Evolutionary conservation across 2,797 vertebrate genomes (phyloP).

Genomic region (Darevskia nairensis): DNA sequence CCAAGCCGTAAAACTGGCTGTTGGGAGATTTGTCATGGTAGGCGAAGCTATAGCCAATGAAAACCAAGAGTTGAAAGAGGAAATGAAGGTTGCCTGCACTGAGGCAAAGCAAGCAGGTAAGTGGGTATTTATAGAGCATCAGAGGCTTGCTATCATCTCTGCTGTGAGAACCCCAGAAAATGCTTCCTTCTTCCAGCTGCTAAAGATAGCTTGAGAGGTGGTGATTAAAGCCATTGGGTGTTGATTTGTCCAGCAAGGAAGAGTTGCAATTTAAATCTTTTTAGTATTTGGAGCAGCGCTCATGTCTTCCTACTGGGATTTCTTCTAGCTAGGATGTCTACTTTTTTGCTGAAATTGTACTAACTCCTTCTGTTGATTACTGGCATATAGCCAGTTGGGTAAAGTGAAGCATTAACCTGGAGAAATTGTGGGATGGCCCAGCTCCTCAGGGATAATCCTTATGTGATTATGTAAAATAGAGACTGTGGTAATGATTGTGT

Average conservation of each 20-base stretch:
- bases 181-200: neutral
- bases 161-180: neutral
- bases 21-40: conserved; percentile 94
- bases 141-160: neutral
- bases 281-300: neutral
- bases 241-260: neutral
- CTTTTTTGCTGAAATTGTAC: conserved; percentile 11
- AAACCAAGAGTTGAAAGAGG: conserved; percentile 95
- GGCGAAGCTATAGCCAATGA: conserved; percentile 96
- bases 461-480: neutral
- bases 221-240: neutral
- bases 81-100: conserved; percentile 94
- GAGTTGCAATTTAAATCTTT: neutral
- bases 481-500: neutral
- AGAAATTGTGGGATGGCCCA: neutral
- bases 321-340: neutral
- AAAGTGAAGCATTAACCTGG: neutral
- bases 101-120: conserved; percentile 95
- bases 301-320: neutral
- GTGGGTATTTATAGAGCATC: conserved; percentile 38
- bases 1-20: conserved; percentile 93
- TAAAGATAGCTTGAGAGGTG: neutral
- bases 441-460: neutral
- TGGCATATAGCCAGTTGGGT: neutral
- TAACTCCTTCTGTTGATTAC: neutral